Evolutionary conservation across 2,888 invertebrate species (phyloP).

Genomic region (Mycalesis mineus): DNA sequence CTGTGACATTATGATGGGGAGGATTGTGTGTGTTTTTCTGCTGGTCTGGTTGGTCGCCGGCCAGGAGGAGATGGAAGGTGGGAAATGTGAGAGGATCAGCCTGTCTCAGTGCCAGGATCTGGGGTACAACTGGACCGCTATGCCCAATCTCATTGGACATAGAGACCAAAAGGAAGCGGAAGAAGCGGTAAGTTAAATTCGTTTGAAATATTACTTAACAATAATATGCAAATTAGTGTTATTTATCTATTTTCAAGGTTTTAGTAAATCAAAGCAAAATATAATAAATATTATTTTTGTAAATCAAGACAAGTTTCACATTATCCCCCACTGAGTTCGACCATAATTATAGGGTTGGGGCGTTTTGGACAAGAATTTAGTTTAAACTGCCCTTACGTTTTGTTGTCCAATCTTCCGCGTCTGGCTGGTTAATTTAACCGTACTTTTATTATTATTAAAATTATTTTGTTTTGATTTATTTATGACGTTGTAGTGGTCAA

Average conservation of each 20-base stretch:
- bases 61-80: conserved; percentile 67
- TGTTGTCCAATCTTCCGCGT: not conserved
- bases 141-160: conserved; percentile 92
- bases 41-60: conserved; percentile 58
- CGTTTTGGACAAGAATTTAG: not conserved
- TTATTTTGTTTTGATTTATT: not conserved
- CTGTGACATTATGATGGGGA: conserved; percentile 52
- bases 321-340: not conserved
- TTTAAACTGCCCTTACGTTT: not conserved
- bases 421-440: not conserved
- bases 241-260: not conserved
- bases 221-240: not conserved
- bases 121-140: conserved; percentile 90
- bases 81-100: conserved; percentile 87
- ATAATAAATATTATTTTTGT: not conserved
- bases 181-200: conserved; percentile 79
- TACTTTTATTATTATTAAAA: not conserved
- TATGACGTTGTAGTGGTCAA: not conserved
- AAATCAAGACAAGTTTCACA: not conserved
- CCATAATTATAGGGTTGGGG: not conserved
- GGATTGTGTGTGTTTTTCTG: conserved; percentile 61
- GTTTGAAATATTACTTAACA: not conserved
- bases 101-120: conserved; percentile 89
- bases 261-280: not conserved
- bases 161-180: conserved; percentile 88